Base-by-base conservation (phyloP, 23 tunicate species). In the Botrylloides violaceus region DNA sequence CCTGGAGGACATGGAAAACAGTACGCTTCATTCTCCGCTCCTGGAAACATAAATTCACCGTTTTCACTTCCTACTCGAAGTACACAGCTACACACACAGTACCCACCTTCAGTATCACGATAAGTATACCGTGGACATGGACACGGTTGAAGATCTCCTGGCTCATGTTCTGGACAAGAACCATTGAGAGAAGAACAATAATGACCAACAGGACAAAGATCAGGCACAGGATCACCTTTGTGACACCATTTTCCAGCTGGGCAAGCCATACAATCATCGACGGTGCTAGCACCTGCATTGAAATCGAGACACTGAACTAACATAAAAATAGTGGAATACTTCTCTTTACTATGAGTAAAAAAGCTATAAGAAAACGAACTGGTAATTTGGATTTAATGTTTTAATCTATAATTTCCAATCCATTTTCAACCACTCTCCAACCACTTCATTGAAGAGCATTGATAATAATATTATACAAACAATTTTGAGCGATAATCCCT, bases 1-100 rank as follows among this genome's bases (percentile, higher is more conserved):
- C 99, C 99, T 0, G 95, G 73, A 6, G 88, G 93, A 64, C 98
- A 93, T 2, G 98, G 84, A 0, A 64, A 57, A 72, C 93, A 86
- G 35, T 93, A 94, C 1, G 65, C 81, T 22, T 49, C 32, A 20
- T 61, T 73, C 9, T n/a, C 62, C 0, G 79, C 94, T 29, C 92
- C 98, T 84, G 76, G 12, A 27, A 35, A 25, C 53, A 43, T 9
- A 15, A 43, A 7, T 9, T 43, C 53, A 43, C 15, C 15, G 53
- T 15, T 7, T 9, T 15, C 15, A n/a, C n/a, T n/a, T n/a, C n/a
- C n/a, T n/a, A n/a, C n/a, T n/a, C n/a, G n/a, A n/a, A n/a, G n/a
- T n/a, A n/a, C n/a, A n/a, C n/a, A n/a, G n/a, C n/a, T n/a, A n/a
- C n/a, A n/a, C n/a, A n/a, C 12, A n/a, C n/a, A n/a, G n/a, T 21